Base-by-base conservation (phyloP, 2,888 invertebrate species). In the Thelaira solivaga region DNA sequence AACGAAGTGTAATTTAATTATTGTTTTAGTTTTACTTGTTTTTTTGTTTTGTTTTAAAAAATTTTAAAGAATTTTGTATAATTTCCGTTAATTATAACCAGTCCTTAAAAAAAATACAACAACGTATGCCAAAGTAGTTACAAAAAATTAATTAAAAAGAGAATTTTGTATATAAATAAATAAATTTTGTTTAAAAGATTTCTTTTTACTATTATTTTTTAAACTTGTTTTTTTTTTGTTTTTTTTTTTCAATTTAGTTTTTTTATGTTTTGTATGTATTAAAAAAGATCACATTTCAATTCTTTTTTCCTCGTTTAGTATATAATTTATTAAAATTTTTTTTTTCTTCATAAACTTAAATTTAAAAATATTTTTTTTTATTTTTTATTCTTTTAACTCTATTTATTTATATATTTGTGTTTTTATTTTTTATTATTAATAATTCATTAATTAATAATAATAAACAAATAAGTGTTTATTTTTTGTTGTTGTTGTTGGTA, bases 51-150 rank as follows among this genome's bases (percentile, higher is more conserved):
- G 26, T 10, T 20, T 39, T 39, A n/a, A 0, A 13, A 20, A 36
- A 26, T 34, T 1, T 1, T 55, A 31, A 47, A 72, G 13, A 55
- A 61, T 47, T 45, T 7, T 49, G 62, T 68, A 55, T 76, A 59
- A 81, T 88, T 88, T 88, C 88, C 88, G 88, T 87, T 82, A 82
- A 88, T 88, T 88, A 88, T 88, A 88, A 86, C 86, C 88, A 88
- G 87, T 84, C 88, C 88, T 88, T 86, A 88, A 86, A 87, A 67
- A 82, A 82, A 84, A 85, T 83, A 85, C 83, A 82, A 82, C 83
- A 82, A 82, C 55, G 57, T 57, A 68, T 68, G 67, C 77, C 67
- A 67, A 68, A 72, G 39, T 39, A n/a, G n/a, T 3, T 36, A 22
- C 36, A 55, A 39, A 10, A 29, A 22, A 24, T 22, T 16, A 45